phyloP scores from a whole-genome alignment of 2,888 invertebrate genomes.

The Xestoiulus laeticollis region DNA sequence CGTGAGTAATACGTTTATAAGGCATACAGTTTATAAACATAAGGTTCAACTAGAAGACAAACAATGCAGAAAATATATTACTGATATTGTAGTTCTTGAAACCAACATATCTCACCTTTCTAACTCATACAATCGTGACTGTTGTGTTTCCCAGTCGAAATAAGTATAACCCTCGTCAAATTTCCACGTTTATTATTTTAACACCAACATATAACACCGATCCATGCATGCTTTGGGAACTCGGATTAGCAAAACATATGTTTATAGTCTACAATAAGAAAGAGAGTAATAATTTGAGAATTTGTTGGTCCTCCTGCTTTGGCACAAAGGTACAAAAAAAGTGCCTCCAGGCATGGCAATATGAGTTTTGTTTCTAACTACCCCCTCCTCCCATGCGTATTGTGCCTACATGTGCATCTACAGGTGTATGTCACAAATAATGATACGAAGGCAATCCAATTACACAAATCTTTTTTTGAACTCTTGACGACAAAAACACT shows the following conservation, averaged over 20 bases:
- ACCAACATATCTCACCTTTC: too few relatives aligned
- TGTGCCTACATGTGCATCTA: neutral
- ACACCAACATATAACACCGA: neutral
- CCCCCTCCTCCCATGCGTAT: neutral
- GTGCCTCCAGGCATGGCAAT: neutral
- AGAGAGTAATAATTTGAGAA: constrained; percentile 3
- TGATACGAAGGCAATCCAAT: constrained; percentile 44
- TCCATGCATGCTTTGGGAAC: constrained; percentile 10
- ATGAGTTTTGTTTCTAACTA: neutral
- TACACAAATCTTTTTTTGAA: constrained; percentile 48
- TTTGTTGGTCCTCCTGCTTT: constrained; percentile 18
- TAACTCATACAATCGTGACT: too few relatives aligned
- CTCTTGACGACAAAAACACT: constrained; percentile 44
- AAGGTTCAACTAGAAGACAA: too few relatives aligned
- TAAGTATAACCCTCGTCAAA: neutral
- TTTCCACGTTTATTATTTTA: neutral
- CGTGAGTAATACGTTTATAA: too few relatives aligned
- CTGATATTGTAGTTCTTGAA: too few relatives aligned
- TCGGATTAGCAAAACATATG: constrained; percentile 15
- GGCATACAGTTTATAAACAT: too few relatives aligned
- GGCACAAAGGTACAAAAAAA: neutral
- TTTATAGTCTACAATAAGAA: neutral
- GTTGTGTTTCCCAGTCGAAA: too few relatives aligned
- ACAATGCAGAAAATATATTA: too few relatives aligned
- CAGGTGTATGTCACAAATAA: constrained; percentile 47